A percentile compares a stretch with the other conserved stretches of the same genome.
phyloP scores from a whole-genome alignment of 2,113 vertebrate genomes.

The Catharus bicknelli region DNA sequence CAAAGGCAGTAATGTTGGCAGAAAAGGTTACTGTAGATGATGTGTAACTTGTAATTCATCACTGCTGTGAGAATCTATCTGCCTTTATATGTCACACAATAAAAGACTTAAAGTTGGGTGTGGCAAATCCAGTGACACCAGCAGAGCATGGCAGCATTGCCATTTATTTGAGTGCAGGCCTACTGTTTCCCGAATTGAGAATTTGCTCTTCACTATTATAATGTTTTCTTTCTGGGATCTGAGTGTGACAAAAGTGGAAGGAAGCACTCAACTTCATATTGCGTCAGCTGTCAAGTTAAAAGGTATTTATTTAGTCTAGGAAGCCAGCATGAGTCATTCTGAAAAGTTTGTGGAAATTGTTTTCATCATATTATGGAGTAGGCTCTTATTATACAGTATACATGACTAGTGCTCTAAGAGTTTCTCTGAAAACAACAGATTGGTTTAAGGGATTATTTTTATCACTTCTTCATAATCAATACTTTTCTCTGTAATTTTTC shows the following conservation, averaged over 20 bases:
- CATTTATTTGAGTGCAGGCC: not conserved
- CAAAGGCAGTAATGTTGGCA: not conserved
- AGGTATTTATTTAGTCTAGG: constrained; percentile 35
- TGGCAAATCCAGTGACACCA: not conserved
- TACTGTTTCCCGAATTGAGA: not conserved
- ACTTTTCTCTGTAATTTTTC: not conserved
- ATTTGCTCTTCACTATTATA: not conserved
- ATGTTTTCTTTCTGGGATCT: not conserved
- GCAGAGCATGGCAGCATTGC: not conserved
- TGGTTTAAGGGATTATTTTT: not conserved
- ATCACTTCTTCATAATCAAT: not conserved
- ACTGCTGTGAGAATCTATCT: not conserved
- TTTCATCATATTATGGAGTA: not conserved
- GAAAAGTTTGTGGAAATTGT: constrained; percentile 30
- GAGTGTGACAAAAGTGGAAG: constrained; percentile 26
- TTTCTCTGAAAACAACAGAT: not conserved
- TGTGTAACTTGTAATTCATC: not conserved
- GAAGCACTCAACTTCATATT: not conserved
- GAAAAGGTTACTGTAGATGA: not conserved
- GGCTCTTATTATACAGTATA: not conserved
- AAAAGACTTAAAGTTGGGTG: not conserved
- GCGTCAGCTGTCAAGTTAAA: constrained; percentile 26
- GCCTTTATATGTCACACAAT: not conserved
- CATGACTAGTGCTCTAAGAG: not conserved
- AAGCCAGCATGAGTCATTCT: constrained; percentile 30